Conservation (phyloP, 53 echinoderm and acorn worm genomes). For the Arbacia lixula region DNA sequence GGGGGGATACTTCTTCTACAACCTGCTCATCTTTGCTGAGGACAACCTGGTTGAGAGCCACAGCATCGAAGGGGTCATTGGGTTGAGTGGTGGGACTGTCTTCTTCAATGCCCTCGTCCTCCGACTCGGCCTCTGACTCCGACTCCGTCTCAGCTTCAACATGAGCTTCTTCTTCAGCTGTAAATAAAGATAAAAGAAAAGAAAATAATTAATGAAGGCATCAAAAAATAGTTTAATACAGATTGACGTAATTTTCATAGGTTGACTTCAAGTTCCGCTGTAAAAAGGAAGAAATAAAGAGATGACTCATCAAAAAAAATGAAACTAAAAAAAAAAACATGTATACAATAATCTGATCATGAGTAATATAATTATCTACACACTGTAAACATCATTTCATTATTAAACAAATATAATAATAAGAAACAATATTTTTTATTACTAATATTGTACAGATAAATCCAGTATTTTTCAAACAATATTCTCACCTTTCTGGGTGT, state of each 20-base stretch:
- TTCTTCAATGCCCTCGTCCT: conserved; percentile 33
- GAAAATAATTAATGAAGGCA: neutral
- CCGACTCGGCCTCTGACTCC: neutral
- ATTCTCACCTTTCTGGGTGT: conserved; percentile 35
- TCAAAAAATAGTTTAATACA: neutral
- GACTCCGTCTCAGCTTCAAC: neutral
- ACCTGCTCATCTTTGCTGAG: conserved; percentile 36
- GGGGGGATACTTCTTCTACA: conserved; percentile 46
- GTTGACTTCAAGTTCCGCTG: neutral
- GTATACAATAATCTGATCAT: conserved; percentile 4
- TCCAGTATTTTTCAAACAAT: neutral
- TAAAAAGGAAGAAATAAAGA: neutral
- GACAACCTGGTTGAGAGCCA: conserved; percentile 22
- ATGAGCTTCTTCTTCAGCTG: neutral
- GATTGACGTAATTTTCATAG: neutral
- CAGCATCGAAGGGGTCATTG: conserved; percentile 4
- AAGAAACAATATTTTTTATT: neutral
- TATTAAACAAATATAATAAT: neutral
- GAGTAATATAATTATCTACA: conserved; percentile 4
- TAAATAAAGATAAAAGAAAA: neutral
- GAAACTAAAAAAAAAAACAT: neutral
- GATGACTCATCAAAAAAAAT: neutral
- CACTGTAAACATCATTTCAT: conserved; percentile 13
- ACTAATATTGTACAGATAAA: neutral
- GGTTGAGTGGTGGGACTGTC: neutral